Evolutionary conservation across 2,888 invertebrate genomes (phyloP), one percentile per base, ranked within the genome.

Genomic region (Nysson spinosus): DNA sequence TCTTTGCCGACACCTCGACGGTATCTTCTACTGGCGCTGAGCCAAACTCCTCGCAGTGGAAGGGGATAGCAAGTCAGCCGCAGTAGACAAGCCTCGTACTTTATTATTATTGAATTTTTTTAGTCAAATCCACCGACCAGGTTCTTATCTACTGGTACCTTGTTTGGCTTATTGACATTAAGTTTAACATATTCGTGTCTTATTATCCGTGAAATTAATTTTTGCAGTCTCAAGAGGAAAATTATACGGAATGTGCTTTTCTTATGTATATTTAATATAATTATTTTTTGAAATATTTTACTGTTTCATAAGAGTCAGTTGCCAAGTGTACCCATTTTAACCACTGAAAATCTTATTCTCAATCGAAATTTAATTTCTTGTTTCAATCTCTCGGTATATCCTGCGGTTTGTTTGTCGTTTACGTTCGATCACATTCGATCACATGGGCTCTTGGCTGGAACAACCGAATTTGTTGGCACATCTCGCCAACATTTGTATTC

Each of bases 1-100:
- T 61, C 37, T 63, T 64, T 6, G 22, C 34, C 43, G 5, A 40
- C 64, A 56, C 63, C 64, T 51, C 20, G 40, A 42, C 50, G 51
- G 50, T 56, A 63, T 46, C 30, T 28, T 35, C 16, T 26, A 42
- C 42, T 65, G 65, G 64, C 55, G 22, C 4, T 17, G n/a, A 6
- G 54, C 54, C 64, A 62, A 55, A 50, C n/a, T 12, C 12, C 44
- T 14, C 7, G 11, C 9, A 28, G 30, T 26, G 44, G 19, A 44
- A 44, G 17, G 40, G 50, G 22, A 22, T 26, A 3, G 24, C 12
- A 19, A 42, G 40, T 37, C 26, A 19, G 35, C 40, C 12, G 12
- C 22, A 61, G 42, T 34, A 37, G 12, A 11, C 26, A 7, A 14
- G 4, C 39, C n/a, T n/a, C n/a, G n/a, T n/a, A n/a, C n/a, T n/a